These are phyloP conservation scores for Lepidothrix coronata DNA, from an alignment of 2,113 vertebrate genomes.

Conservation along the genomic window DNA sequence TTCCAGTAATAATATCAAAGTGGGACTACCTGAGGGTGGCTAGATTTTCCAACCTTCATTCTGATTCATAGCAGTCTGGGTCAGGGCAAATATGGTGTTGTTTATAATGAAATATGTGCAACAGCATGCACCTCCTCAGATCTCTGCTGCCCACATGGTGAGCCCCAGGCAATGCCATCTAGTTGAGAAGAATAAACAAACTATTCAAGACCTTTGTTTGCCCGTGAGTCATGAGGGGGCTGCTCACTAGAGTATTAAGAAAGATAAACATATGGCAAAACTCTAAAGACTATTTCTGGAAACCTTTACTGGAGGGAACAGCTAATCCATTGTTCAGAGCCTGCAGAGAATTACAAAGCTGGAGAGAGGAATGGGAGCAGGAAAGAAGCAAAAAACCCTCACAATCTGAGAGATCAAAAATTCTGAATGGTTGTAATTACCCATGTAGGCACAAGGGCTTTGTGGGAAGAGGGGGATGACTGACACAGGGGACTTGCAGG, in stretches of 20 bases:
- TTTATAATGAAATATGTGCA: conserved; percentile 20
- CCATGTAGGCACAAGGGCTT: not conserved
- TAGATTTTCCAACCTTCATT: not conserved
- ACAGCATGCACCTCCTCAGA: not conserved
- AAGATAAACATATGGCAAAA: conserved; percentile 75
- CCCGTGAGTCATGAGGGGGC: conserved; percentile 70
- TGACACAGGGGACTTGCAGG: not conserved
- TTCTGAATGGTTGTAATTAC: conserved; percentile 51
- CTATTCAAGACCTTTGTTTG: conserved; percentile 68
- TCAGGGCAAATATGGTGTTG: not conserved
- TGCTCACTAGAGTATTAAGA: conserved; percentile 72
- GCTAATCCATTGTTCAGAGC: conserved; percentile 73
- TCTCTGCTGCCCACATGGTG: conserved; percentile 2
- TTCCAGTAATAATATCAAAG: not conserved
- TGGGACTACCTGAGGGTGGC: not conserved
- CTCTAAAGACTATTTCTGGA: conserved; percentile 77
- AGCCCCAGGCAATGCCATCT: conserved; percentile 38
- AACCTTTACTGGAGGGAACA: conserved; percentile 70
- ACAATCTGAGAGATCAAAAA: conserved; percentile 44
- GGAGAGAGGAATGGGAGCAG: conserved; percentile 30
- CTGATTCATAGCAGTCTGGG: not conserved
- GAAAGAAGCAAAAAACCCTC: not conserved
- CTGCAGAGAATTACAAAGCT: conserved; percentile 52
- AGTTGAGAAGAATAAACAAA: conserved; percentile 71
- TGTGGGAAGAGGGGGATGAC: conserved; percentile 3